Base-by-base conservation (phyloP, 1,140 invertebrate species). In the Tigriopus japonicus region DNA sequence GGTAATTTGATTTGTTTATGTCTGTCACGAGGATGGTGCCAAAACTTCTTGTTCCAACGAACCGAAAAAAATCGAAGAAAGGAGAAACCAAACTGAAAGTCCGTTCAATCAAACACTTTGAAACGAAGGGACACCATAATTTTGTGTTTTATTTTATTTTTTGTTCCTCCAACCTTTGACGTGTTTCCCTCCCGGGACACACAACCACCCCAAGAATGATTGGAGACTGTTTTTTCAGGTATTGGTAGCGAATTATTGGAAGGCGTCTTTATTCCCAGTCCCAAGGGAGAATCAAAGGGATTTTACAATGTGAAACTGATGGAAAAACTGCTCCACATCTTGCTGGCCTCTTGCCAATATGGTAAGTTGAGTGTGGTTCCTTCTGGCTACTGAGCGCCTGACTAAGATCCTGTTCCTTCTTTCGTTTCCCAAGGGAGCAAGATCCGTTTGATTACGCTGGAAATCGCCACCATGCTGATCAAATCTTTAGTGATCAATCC, bases 381-480 rank as follows among this genome's bases (percentile, higher is more conserved):
- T 17, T 12, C n/a, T 12, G 45, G 15, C 42, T 49, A 5, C 21
- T 49, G 3, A 2, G n/a, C 45, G 21, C 2, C 21, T 49, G n/a
- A 49, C 45, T 49, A 21, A 49, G 21, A 35, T 35, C 28, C 28
- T 9, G 28, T 35, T 35, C 21, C n/a, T 24, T 58, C 12, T 19
- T 10, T 1, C 42, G 49, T 51, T 10, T 43, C 63, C 66, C 17
- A 67, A 84, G 85, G 75, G 51, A 79, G 74, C 63, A 74, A 74
- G 66, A 84, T 98, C 10, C 80, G 94, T 15, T 75, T 97, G 13
- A 85, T 95, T 1, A 97, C 93, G 0, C 75, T 96, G 55, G 91
- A 97, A 72, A 75, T 98, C 66, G 80, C 82, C 40, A 79, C 90
- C 60, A 80, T 85, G 59, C 71, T 98, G 21, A 69, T 97, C 14